These are phyloP conservation scores for Andinoacara biseriatus DNA, from an alignment of 2,113 vertebrate species.

Conservation along the genomic window DNA sequence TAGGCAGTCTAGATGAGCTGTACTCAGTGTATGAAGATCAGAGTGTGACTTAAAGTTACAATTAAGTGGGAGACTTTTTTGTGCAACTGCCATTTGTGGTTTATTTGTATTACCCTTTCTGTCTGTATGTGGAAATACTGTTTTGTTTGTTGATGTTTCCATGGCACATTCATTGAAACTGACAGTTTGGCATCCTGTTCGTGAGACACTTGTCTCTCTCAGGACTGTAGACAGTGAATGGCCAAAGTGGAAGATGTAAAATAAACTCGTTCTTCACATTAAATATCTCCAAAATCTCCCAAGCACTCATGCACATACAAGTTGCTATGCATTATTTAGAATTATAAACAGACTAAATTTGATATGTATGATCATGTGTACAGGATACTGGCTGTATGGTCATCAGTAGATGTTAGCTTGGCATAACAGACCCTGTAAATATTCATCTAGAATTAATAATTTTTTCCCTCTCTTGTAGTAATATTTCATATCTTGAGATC, in stretches of 20 bases:
- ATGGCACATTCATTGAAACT: constrained; percentile 13
- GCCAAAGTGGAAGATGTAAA: background rate
- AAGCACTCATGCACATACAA: background rate
- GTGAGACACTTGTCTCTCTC: constrained; percentile 42
- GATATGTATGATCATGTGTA: background rate
- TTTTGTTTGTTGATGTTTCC: constrained; percentile 51
- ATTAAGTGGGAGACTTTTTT: background rate
- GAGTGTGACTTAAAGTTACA: background rate
- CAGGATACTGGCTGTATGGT: background rate
- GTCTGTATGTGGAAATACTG: background rate
- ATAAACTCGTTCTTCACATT: background rate
- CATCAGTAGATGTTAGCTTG: background rate
- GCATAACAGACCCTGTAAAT: background rate
- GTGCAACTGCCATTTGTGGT: background rate
- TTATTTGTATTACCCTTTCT: background rate
- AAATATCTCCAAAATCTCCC: background rate
- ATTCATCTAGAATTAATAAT: too few relatives aligned
- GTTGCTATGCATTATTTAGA: background rate
- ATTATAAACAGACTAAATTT: background rate
- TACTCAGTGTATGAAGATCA: background rate
- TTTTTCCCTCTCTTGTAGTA: background rate
- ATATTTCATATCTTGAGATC: background rate
- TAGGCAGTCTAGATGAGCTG: background rate
- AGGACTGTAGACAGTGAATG: background rate
- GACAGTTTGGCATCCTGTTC: constrained; percentile 62